A percentile compares a stretch with the other conserved stretches of the same genome.
Evolutionary conservation across 2,797 vertebrate species (phyloP).

Genomic region (Vultur gryphus): DNA sequence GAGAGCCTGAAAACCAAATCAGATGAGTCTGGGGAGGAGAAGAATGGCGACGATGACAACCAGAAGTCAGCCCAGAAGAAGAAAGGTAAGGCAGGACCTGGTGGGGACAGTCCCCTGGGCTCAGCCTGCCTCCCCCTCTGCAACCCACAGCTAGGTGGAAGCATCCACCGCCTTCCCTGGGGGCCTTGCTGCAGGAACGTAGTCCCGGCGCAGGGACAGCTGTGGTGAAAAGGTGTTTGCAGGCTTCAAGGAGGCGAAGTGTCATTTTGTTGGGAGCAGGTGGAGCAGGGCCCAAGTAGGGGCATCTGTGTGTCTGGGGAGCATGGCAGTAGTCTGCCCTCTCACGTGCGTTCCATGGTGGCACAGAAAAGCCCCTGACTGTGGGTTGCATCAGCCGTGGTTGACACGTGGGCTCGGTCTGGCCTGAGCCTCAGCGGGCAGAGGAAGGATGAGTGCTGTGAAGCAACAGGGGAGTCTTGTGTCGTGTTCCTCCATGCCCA

Average conservation of each 20-base stretch:
- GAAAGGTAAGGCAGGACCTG: constrained; percentile 80
- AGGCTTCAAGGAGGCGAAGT: neutral
- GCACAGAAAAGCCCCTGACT: neutral
- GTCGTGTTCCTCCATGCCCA: rapidly evolving
- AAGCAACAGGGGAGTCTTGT: neutral
- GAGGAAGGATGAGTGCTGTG: neutral
- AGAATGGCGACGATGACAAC: constrained; percentile 91
- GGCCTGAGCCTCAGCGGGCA: neutral
- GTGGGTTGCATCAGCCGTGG: neutral
- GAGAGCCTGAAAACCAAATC: constrained; percentile 95
- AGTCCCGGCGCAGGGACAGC: neutral
- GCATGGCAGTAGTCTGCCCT: neutral
- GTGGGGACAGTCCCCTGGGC: neutral
- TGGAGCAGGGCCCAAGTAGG: neutral
- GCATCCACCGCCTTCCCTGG: neutral
- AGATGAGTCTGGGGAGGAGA: constrained; percentile 95
- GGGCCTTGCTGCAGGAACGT: neutral
- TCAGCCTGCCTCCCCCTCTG: neutral
- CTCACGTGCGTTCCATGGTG: rapidly evolving
- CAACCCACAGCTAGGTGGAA: neutral
- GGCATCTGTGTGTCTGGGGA: neutral
- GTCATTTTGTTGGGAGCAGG: neutral
- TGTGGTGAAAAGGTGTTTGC: neutral
- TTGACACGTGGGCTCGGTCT: rapidly evolving
- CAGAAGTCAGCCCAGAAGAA: constrained; percentile 92